Conservation (phyloP, 2,888 invertebrate species). For the Colletes collaris region DNA sequence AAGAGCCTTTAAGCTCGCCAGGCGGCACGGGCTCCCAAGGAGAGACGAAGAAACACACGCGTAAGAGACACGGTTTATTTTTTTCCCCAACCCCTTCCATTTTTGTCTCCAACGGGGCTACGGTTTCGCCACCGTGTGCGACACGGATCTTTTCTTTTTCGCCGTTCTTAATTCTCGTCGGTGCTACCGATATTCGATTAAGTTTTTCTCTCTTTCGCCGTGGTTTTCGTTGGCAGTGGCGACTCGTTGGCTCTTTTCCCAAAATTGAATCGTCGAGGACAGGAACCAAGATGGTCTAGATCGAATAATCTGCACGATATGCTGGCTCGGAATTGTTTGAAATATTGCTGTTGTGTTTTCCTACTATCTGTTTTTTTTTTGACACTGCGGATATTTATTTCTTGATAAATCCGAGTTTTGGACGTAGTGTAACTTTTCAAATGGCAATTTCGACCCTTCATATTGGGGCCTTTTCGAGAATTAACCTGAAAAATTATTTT, state of each 20-base stretch:
- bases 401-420: too few relatives aligned
- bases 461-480: too few relatives aligned
- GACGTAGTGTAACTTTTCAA: too few relatives aligned
- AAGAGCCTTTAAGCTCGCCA: conserved; percentile 42
- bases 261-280: not conserved
- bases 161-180: conserved; percentile 10
- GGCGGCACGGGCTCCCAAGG: not conserved
- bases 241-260: conserved; percentile 22
- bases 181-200: conserved; percentile 18
- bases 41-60: conserved; percentile 26
- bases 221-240: conserved; percentile 13
- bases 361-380: too few relatives aligned
- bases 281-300: conserved; percentile 1
- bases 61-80: conserved; percentile 11
- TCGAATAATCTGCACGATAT: conserved; percentile 26
- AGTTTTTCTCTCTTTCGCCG: not conserved
- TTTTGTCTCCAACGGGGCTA: not conserved
- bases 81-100: not conserved
- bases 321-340: conserved; percentile 9
- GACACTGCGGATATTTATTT: too few relatives aligned
- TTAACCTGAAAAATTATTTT: too few relatives aligned
- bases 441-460: too few relatives aligned
- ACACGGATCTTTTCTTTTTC: not conserved
- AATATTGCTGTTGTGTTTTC: not conserved
- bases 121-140: too few relatives aligned